Evolutionary conservation across 2,797 vertebrate species (phyloP), one percentile per base, ranked within the genome.

Genomic region (Myotis planiceps): DNA sequence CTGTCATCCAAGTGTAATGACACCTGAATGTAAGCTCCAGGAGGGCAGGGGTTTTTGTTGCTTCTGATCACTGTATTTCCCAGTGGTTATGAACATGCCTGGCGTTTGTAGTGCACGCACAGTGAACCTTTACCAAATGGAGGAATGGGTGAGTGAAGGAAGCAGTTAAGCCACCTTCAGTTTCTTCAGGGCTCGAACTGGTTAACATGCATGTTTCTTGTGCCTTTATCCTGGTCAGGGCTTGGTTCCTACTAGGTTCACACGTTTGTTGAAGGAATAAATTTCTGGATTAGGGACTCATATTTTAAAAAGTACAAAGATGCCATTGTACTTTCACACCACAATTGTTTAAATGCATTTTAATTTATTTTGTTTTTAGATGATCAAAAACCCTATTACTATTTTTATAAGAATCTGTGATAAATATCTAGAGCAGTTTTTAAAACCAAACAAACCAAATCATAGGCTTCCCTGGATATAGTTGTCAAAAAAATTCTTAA

Each of bases 381-480:
- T 94, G 69, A 82, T 42, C 34, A 1, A 76, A 86, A 21, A 51
- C 39, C 14, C 49, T 55, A 25, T 71, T 79, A 39, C 13, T 78
- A 4, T 71, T 94, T 96, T 88, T 78, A 58, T 85, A 83, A 88
- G 82, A 85, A 80, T 25, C 39, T 60, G 9, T 51, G 53, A 79
- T 93, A 93, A 94, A 82, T 10, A 66, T 92, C n/a, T 82, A 4
- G 85, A 76, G 6, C 21, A 81, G 37, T 51, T 92, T 89, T 66
- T 85, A 68, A 91, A 96, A 49, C 19, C 19, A 84, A 76, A 65
- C 25, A 55, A 91, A 78, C 10, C 34, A 89, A 92, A 87, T 82
- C 34, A 74, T 39, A 91, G 63, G 65, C 47, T 21, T 88, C 29
- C 0, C 8, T 63, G 47, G 23, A 4, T 2, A n/a, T 27, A 0